Percentiles rank a stretch among this genome's conserved stretches.
Conservation (phyloP, 2,888 invertebrate genomes). For the Orgyia antiqua region DNA sequence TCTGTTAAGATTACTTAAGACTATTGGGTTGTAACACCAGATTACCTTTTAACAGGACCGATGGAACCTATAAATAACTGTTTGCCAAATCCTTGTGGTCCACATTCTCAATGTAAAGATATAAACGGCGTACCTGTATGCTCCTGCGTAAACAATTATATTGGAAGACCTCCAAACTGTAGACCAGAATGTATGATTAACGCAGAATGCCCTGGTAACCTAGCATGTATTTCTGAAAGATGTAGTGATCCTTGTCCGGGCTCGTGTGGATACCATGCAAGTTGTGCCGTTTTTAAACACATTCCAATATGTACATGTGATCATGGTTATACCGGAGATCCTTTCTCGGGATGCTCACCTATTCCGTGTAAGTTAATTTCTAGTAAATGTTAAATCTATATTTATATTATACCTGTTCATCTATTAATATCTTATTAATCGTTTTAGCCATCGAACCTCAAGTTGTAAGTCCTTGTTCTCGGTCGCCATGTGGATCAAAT, state of each 20-base stretch:
- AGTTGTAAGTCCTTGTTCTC: slow-evolving; percentile 82
- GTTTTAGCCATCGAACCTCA: slow-evolving; percentile 76
- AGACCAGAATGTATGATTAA: slow-evolving; percentile 86
- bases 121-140: slow-evolving; percentile 83
- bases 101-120: slow-evolving; percentile 86
- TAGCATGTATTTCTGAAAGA: slow-evolving; percentile 83
- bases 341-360: slow-evolving; percentile 85
- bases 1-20: not conserved
- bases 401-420: not conserved
- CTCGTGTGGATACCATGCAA: slow-evolving; percentile 84
- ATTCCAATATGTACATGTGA: slow-evolving; percentile 85
- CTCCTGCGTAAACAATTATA: slow-evolving; percentile 84
- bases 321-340: slow-evolving; percentile 85
- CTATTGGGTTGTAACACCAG: not conserved
- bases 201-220: slow-evolving; percentile 84
- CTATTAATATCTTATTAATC: slow-evolving; percentile 1
- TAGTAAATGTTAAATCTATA: not conserved
- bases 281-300: slow-evolving; percentile 84
- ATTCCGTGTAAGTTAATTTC: slow-evolving; percentile 72
- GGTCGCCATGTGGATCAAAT: slow-evolving; percentile 91
- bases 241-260: slow-evolving; percentile 87
- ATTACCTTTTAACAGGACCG: slow-evolving; percentile 45
- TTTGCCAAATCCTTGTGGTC: slow-evolving; percentile 85
- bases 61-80: slow-evolving; percentile 78
- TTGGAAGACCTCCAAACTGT: slow-evolving; percentile 88